Conservation (phyloP, 2,113 vertebrate species). For the Gavia stellata region DNA sequence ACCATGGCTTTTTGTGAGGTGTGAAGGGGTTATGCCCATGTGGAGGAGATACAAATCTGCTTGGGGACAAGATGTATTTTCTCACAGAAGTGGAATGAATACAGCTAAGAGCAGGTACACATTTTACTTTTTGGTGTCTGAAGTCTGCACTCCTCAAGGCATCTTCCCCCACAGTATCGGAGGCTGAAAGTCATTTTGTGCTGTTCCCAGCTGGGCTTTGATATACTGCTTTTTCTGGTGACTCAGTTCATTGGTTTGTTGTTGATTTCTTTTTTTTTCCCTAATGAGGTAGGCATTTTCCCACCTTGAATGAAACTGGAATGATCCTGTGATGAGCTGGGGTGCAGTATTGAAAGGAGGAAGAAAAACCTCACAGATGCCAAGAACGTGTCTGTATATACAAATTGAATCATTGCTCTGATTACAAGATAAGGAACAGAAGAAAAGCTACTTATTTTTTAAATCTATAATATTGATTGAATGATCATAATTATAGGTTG, state of each 20-base stretch:
- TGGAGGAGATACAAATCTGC: background rate
- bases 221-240: background rate
- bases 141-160: background rate
- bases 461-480: conserved; percentile 24
- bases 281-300: background rate
- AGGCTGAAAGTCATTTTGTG: background rate
- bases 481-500: background rate
- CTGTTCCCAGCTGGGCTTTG: background rate
- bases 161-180: too few relatives aligned
- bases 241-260: background rate
- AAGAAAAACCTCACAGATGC: background rate
- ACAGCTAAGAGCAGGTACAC: background rate
- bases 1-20: background rate
- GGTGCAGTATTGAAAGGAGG: background rate
- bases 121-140: background rate
- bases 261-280: background rate
- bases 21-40: background rate
- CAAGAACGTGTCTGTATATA: background rate
- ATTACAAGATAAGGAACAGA: conserved; percentile 4
- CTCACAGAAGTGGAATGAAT: background rate
- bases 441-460: background rate
- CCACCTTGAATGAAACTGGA: background rate
- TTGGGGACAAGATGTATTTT: background rate
- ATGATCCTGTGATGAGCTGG: background rate
- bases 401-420: background rate